phyloP scores from a whole-genome alignment of 2,888 invertebrate genomes.

The Noctua comes region DNA sequence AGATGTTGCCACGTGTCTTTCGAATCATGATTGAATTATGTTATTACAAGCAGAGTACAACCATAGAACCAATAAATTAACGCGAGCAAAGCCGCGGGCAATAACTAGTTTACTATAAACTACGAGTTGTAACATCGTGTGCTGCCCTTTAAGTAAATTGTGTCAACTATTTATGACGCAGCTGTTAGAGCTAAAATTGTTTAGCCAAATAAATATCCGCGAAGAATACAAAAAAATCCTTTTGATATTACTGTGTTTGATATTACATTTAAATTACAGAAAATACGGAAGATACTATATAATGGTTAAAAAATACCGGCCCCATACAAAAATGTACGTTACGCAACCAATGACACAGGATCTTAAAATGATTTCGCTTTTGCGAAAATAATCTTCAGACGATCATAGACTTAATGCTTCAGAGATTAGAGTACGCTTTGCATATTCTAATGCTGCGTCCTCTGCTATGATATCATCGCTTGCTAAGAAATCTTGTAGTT shows the following conservation, averaged over 20 bases:
- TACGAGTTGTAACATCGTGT: background rate
- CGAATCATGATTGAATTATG: too few relatives aligned
- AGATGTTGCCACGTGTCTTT: too few relatives aligned
- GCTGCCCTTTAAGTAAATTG: background rate
- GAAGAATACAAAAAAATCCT: background rate
- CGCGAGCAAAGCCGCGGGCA: too few relatives aligned
- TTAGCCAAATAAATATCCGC: background rate
- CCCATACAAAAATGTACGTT: constrained; percentile 57
- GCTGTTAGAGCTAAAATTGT: constrained; percentile 1
- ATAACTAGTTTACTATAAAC: background rate
- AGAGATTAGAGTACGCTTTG: constrained; percentile 51
- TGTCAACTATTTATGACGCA: constrained; percentile 1
- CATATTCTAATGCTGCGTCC: constrained; percentile 23
- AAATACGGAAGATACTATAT: constrained; percentile 28
- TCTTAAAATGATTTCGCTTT: constrained; percentile 59
- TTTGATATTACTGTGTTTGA: too few relatives aligned
- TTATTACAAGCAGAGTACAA: too few relatives aligned
- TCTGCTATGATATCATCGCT: constrained; percentile 62
- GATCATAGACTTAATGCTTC: constrained; percentile 37
- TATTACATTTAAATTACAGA: constrained; percentile 2
- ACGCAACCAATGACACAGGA: constrained; percentile 69
- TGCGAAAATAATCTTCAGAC: constrained; percentile 47
- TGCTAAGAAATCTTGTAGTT: constrained; percentile 58
- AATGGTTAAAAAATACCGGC: constrained; percentile 51
- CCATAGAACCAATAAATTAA: too few relatives aligned